Evolutionary conservation across 2,113 vertebrate species (phyloP).

Genomic region (Sigmodon hispidus): DNA sequence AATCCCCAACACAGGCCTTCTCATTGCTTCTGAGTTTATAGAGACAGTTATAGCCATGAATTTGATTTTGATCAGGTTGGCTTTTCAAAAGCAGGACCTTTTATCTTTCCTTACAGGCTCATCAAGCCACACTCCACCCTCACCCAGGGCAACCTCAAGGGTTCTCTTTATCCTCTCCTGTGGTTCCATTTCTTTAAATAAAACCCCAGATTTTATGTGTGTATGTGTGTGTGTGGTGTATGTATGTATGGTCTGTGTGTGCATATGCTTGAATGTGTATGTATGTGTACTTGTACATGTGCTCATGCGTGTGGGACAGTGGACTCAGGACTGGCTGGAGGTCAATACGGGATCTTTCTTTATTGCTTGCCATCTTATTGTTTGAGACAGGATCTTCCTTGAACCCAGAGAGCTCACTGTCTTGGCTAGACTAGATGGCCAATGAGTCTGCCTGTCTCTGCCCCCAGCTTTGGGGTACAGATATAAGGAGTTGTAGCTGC

Average conservation of each 20-base stretch:
- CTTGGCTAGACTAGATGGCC: not conserved
- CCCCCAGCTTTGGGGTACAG: not conserved
- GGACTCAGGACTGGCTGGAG: not conserved
- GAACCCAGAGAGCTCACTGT: not conserved
- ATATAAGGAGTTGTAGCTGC: not conserved
- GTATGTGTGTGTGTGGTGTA: not conserved
- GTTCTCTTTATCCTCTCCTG: not conserved
- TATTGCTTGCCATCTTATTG: not conserved
- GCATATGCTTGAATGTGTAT: not conserved
- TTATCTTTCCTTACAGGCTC: too few relatives aligned
- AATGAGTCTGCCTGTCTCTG: not conserved
- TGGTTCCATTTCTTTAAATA: not conserved
- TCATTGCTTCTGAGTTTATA: not conserved
- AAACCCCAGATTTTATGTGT: not conserved
- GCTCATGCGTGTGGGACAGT: not conserved
- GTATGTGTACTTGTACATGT: not conserved
- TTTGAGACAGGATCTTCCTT: not conserved
- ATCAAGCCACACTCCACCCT: rapidly evolving
- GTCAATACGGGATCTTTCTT: not conserved
- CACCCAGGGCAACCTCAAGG: not conserved
- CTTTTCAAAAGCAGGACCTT: not conserved
- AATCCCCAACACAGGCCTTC: not conserved
- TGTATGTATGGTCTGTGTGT: not conserved
- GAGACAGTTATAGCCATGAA: not conserved
- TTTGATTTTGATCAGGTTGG: not conserved